These are phyloP conservation scores for Myrmophylax atrothorax DNA, from an alignment of 2,113 vertebrate genomes.

Conservation along the genomic window DNA sequence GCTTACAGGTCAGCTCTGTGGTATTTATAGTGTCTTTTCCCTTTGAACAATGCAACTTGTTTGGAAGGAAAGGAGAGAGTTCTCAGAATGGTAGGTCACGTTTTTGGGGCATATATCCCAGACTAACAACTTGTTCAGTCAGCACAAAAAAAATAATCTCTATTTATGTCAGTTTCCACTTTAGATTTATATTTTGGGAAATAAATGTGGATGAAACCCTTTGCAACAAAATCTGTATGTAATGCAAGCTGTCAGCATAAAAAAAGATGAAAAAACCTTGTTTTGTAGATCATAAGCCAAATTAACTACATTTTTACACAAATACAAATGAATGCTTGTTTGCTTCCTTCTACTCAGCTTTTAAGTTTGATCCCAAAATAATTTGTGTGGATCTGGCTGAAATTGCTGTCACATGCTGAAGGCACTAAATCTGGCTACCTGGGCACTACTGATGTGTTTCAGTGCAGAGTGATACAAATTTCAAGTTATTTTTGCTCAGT, in stretches of 20 bases:
- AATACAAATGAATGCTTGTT: neutral
- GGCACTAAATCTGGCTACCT: constrained; percentile 29
- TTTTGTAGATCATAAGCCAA: constrained; percentile 1
- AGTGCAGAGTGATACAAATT: neutral
- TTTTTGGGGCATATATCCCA: neutral
- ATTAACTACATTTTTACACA: neutral
- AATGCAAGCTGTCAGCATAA: constrained; percentile 20
- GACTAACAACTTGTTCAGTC: neutral
- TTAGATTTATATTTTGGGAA: constrained; percentile 27
- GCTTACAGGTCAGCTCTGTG: neutral
- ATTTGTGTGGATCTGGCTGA: neutral
- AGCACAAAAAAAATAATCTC: neutral
- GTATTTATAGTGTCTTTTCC: neutral
- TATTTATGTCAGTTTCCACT: constrained; percentile 1
- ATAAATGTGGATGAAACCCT: constrained; percentile 10
- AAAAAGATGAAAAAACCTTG: neutral
- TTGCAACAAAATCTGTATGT: constrained; percentile 9
- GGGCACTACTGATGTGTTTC: neutral
- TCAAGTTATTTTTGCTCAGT: constrained; percentile 23
- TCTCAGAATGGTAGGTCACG: neutral
- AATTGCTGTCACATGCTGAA: neutral
- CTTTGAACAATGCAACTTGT: neutral
- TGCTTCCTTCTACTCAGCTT: neutral
- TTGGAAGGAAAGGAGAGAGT: neutral
- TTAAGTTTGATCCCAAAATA: constrained; percentile 29